phyloP scores from a whole-genome alignment of 1,140 invertebrate genomes.

The Drosophila setifemur region DNA sequence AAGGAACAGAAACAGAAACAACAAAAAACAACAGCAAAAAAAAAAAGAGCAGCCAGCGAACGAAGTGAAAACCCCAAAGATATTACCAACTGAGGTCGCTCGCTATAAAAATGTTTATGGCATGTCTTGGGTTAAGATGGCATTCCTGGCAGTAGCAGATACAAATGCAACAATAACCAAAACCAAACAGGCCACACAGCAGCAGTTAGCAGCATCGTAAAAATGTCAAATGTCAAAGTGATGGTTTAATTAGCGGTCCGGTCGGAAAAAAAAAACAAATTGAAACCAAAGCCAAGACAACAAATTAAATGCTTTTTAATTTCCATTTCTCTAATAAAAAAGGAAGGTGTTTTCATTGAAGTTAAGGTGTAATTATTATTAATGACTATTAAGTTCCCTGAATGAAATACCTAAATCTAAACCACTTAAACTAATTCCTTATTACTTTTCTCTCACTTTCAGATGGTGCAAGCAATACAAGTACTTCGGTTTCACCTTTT shows the following conservation, averaged over 20 bases:
- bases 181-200: slow-evolving; percentile 62
- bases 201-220: slow-evolving; percentile 79
- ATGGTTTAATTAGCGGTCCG: slow-evolving; percentile 78
- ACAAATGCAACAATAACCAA: slow-evolving; percentile 20
- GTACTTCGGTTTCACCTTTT: slow-evolving; percentile 99
- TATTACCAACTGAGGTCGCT: slow-evolving; percentile 6
- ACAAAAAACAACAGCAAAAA: slow-evolving; percentile 5
- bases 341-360: not conserved
- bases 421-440: not conserved
- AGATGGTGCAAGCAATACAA: slow-evolving; percentile 99
- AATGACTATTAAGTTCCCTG: not conserved
- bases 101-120: slow-evolving; percentile 81
- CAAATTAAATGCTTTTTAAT: too few species aligned
- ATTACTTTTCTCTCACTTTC: slow-evolving; percentile 80
- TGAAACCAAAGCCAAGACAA: too few species aligned
- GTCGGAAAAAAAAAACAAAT: too few species aligned
- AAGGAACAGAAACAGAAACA: slow-evolving; percentile 35
- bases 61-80: slow-evolving; percentile 11
- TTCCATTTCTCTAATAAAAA: too few species aligned
- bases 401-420: too few species aligned
- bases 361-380: not conserved
- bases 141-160: slow-evolving; percentile 61
- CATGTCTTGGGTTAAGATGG: slow-evolving; percentile 73
- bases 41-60: slow-evolving; percentile 1
- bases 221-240: slow-evolving; percentile 82